These are phyloP conservation scores for Girardia tigrina DNA, from an alignment of 2,888 invertebrate species.

Conservation along the genomic window DNA sequence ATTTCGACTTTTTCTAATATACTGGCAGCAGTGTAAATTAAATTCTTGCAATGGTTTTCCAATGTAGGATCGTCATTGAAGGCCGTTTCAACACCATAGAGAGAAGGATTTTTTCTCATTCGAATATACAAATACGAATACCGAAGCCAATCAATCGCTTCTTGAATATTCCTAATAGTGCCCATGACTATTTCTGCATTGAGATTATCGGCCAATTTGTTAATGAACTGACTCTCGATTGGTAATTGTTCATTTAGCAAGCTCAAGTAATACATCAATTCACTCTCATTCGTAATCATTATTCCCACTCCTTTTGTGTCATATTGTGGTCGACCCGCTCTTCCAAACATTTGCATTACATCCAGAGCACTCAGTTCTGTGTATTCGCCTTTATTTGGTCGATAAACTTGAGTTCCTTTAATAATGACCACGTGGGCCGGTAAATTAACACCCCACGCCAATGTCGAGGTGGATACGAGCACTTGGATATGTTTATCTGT, in stretches of 20 bases:
- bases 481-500: constrained; percentile 94
- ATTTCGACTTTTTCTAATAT: constrained; percentile 82
- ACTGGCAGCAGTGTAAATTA: constrained; percentile 82
- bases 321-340: constrained; percentile 93
- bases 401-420: constrained; percentile 94
- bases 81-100: constrained; percentile 66
- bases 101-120: constrained; percentile 73
- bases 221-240: constrained; percentile 84
- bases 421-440: constrained; percentile 96
- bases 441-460: constrained; percentile 98
- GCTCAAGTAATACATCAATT: constrained; percentile 90
- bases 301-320: constrained; percentile 92
- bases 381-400: constrained; percentile 94
- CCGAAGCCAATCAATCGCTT: constrained; percentile 77
- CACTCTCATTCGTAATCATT: constrained; percentile 91
- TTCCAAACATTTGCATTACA: constrained; percentile 81
- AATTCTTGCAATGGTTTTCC: constrained; percentile 77
- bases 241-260: constrained; percentile 92
- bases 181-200: constrained; percentile 95
- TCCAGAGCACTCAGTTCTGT: constrained; percentile 88
- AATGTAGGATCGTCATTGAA: constrained; percentile 66
- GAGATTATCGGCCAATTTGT: constrained; percentile 82
- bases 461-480: constrained; percentile 86
- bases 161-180: constrained; percentile 73
- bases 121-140: constrained; percentile 90